phyloP scores from a whole-genome alignment of 2,888 invertebrate species.

The Monopis laevigella region DNA sequence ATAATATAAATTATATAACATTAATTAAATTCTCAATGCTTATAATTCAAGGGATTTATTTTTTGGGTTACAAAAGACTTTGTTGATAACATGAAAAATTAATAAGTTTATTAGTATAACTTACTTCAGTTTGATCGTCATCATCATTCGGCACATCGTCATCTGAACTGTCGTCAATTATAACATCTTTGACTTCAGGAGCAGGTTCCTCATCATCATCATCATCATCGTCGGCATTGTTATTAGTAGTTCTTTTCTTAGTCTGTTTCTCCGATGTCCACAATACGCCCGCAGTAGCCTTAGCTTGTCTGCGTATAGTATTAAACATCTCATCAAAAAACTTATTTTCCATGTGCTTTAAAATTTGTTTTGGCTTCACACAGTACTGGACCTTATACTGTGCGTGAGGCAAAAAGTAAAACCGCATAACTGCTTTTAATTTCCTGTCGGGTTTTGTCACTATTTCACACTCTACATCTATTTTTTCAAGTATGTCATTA shows the following conservation, averaged over 20 bases:
- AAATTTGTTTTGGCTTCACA: conserved; percentile 74
- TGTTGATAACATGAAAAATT: not conserved
- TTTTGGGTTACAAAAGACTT: too few species aligned
- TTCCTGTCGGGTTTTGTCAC: conserved; percentile 62
- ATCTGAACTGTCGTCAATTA: conserved; percentile 69
- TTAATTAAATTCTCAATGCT: too few species aligned
- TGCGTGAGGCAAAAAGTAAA: conserved; percentile 77
- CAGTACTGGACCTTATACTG: conserved; percentile 78
- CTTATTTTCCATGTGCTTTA: conserved; percentile 77
- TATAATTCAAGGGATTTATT: too few species aligned
- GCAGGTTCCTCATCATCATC: conserved; percentile 36
- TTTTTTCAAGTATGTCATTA: conserved; percentile 79
- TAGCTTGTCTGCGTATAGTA: conserved; percentile 68
- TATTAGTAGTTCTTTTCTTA: conserved; percentile 26
- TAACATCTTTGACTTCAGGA: conserved; percentile 28
- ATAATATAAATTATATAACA: too few species aligned
- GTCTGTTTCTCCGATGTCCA: conserved; percentile 57
- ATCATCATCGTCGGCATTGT: conserved; percentile 46
- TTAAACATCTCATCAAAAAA: conserved; percentile 76
- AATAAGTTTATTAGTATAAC: conserved; percentile 22
- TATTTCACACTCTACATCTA: conserved; percentile 70
- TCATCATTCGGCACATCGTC: conserved; percentile 72
- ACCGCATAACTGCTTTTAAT: conserved; percentile 73
- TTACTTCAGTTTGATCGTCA: conserved; percentile 57
- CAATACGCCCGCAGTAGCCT: conserved; percentile 55